Base-by-base conservation (phyloP, 1,140 invertebrate species). In the Drosophila subpulchrella region DNA sequence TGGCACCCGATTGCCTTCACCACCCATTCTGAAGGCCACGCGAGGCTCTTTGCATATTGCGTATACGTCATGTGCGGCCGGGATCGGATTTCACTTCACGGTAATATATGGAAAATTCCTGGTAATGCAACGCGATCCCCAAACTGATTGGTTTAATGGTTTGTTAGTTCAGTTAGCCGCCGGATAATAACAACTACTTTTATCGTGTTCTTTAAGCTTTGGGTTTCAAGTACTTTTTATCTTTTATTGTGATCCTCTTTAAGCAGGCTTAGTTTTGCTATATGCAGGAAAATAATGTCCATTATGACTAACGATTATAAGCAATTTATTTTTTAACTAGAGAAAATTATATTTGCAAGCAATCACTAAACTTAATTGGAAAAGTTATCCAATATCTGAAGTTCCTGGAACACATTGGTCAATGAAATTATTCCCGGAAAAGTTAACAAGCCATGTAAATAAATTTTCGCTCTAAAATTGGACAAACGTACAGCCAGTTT, bases 21-120 rank as follows among this genome's bases (percentile, higher is more conserved):
- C 12, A 30, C 13, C 41, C 36, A 46, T 39, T 66, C n/a, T 50
- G 65, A 72, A 72, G 44, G 62, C 70, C 57, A 42, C 36, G 24
- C 38, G 36, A 30, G n/a, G 30, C 27, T 54, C 24, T 77, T 55
- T 27, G 15, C 50, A 53, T 48, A 65, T 75, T 60, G 60, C 62
- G 79, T 77, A 86, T 86, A 86, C 83, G 82, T 88, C 79, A 86
- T 56, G 71, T 59, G 30, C 1, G 12, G 0, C 42, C 32, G 15
- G 34, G 36, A 44, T 80, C 47, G 5, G 27, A 34, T 79, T 83
- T 41, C 70, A 34, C 13, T 86, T 86, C 82, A 15, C 11, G 15
- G 83, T 88, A 86, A 88, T 79, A 48, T 48, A 65, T 57, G 48
- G 24, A 65, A 79, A 86, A 86, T 86, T 86, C 83, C 36, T 70